A percentile compares a stretch with the other conserved stretches of the same genome.
Evolutionary conservation across 2,797 vertebrate species (phyloP).

Genomic region (Forpus xanthops): DNA sequence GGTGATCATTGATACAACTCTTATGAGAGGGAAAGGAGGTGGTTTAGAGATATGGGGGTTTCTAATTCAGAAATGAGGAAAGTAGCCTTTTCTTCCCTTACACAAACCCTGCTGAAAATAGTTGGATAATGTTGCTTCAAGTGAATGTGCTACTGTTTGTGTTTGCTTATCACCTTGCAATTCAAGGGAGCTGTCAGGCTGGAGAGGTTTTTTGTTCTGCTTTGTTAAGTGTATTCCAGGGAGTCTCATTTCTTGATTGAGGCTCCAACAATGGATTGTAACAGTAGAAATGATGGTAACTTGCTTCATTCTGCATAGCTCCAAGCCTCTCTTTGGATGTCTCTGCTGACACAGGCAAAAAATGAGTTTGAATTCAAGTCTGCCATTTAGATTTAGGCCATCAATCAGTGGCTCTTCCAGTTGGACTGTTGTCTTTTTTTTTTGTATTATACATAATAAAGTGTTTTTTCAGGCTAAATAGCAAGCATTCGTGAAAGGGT

Average conservation of each 20-base stretch:
- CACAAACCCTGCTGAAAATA: neutral
- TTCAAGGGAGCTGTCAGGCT: neutral
- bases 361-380: neutral
- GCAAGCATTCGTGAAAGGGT: neutral
- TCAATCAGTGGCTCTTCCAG: neutral
- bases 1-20: accelerated
- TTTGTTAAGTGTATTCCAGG: neutral
- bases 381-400: neutral
- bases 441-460: neutral
- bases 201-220: neutral
- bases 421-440: neutral
- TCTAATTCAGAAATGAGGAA: neutral
- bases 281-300: neutral
- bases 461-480: neutral
- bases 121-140: neutral
- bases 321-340: neutral
- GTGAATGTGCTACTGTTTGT: neutral
- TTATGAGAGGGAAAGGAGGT: neutral
- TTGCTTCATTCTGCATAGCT: neutral
- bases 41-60: neutral
- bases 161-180: neutral
- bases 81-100: neutral
- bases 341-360: neutral
- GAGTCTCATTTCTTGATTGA: neutral
- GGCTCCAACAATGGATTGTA: neutral